Base-by-base conservation (phyloP, 2,797 vertebrate genomes). In the Novumbra hubbsi region DNA sequence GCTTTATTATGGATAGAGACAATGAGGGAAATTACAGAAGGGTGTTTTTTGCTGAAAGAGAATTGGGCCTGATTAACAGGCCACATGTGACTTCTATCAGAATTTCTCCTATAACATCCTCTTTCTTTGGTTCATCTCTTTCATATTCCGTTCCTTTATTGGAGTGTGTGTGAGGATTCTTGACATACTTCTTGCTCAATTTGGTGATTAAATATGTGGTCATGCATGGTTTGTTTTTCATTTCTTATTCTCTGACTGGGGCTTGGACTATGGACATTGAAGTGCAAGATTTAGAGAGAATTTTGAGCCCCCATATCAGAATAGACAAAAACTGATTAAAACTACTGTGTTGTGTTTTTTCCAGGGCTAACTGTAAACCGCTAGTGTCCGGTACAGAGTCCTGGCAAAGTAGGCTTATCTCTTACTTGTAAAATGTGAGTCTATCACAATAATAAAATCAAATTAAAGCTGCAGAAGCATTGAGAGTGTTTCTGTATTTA, bases 51-150 rank as follows among this genome's bases (percentile, higher is more conserved):
- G 41, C 41, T 45, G 41, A 45, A 45, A 45, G 41, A 8, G 41
- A 1, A 45, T 8, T 45, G 41, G 11, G 7, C 41, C 41, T 12
- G 11, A 45, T 45, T 8, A 1, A 45, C 4, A 4, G 41, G 41
- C 41, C 41, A 45, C n/a, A 62, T 60, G 27, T 38, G 80, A 87
- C 86, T 89, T 82, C 79, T 55, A 83, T 12, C 6, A 38, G 38
- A 80, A 76, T 14, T 78, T 86, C 86, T 87, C 5, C 27, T 32
- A 27, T 83, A 78, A 72, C 76, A 82, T 86, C 82, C 87, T 83
- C 86, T 88, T 24, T 34, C 49, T 68, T 24, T 8, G 11, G 41
- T 68, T 71, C 30, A 57, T 71, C 24, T 4, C 17, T 0, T 32
- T 57, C 14, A 57, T 24, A 3, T 64, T 63, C 6, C 2, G 16